Evolutionary conservation across 2,113 vertebrate species (phyloP), one percentile per base, ranked within the genome.

Genomic region (Eudyptes chrysolophus): DNA sequence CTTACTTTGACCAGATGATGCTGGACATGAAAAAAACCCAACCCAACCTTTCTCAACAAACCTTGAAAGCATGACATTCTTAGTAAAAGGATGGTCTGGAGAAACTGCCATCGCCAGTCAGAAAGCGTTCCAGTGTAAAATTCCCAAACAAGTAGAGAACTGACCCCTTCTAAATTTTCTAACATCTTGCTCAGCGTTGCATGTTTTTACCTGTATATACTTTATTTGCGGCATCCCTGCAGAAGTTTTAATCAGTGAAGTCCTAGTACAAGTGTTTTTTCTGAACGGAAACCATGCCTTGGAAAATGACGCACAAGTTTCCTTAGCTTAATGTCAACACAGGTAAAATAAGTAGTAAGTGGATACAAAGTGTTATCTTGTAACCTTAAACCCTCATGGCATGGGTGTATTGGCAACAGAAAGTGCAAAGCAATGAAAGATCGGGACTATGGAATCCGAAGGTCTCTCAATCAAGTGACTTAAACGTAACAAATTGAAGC

Each of bases 401-500:
- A 62, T 10, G 76, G 66, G 46, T 44, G 62, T 54, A 77, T 48
- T 51, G 46, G 77, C 84, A 87, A 4, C 55, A 62, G 8, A 20
- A 44, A 55, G 24, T 8, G 46, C 57, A 80, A 24, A 90, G 71
- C 40, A 9, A 40, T 11, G 38, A 42, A 11, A 32, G 49, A 32
- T 10, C 65, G 42, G 16, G 42, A 52, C 62, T 34, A 21, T 9
- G 1, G 70, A 95, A 92, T 74, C 80, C 90, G 64, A 32, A 27
- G 42, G 22, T 96, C 90, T 87, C 79, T 36, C 13, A 79, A 77
- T 44, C 49, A n/a, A 93, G 90, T 77, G 95, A 93, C 71, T 97
- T 94, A 92, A 95, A 97, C 11, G 30, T 89, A 98, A 95, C 94
- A 96, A 96, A 97, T 29, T 34, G 93, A 92, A 90, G 96, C 85